Evolutionary conservation across 2,797 vertebrate genomes (phyloP).

Genomic region (Neostethus bicornis): DNA sequence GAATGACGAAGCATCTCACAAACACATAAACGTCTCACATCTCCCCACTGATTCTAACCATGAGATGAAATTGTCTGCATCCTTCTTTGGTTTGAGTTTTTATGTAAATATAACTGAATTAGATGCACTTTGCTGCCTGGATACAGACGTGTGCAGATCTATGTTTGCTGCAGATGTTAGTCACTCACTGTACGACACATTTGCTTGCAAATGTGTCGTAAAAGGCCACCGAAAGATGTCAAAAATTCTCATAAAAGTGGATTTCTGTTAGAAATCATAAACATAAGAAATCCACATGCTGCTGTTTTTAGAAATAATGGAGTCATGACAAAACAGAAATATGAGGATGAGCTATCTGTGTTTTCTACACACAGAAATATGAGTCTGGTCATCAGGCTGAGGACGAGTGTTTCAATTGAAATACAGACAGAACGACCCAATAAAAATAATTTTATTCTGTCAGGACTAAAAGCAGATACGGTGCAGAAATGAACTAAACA

Average conservation of each 20-base stretch:
- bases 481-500: no score
- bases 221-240: background rate
- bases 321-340: no score
- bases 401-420: no score
- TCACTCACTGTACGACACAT: constrained; percentile 1
- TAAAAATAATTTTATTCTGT: no score
- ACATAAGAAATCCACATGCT: no score
- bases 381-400: no score
- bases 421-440: no score
- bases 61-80: constrained; percentile 17
- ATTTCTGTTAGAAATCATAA: no score
- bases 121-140: background rate
- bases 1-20: constrained; percentile 20
- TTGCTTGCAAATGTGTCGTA: background rate
- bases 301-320: no score
- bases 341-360: no score
- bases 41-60: constrained; percentile 15
- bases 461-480: no score
- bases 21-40: constrained; percentile 4
- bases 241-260: background rate
- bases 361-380: no score
- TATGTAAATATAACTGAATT: constrained; percentile 5
- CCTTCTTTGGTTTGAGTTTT: background rate
- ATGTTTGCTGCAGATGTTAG: background rate
- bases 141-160: constrained; percentile 18